Evolutionary conservation across 2,113 vertebrate species (phyloP).

Genomic region (Microcebus murinus): DNA sequence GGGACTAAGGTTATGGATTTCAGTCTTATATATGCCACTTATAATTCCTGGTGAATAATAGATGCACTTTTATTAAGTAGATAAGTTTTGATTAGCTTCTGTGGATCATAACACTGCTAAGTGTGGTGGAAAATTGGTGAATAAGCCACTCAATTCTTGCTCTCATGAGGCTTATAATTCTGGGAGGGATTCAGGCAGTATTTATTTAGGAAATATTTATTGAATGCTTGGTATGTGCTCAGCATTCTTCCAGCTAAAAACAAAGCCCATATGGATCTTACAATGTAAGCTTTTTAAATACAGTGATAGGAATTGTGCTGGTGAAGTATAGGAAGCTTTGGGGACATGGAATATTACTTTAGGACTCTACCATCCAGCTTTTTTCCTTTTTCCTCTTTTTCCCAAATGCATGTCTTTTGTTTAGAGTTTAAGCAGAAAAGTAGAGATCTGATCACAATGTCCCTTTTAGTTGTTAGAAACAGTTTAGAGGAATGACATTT

Average conservation of each 20-base stretch:
- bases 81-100: conserved; percentile 38
- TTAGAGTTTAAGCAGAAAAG: conserved; percentile 38
- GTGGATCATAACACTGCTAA: conserved; percentile 19
- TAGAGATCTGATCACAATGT: not conserved
- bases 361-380: not conserved
- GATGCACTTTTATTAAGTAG: not conserved
- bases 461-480: not conserved
- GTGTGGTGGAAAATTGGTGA: conserved; percentile 35
- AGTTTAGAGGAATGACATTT: not conserved
- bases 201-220: conserved; percentile 74
- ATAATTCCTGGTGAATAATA: not conserved
- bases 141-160: conserved; percentile 21
- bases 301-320: conserved; percentile 21
- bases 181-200: conserved; percentile 50
- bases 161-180: conserved; percentile 58
- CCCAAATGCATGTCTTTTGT: not conserved
- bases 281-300: conserved; percentile 53
- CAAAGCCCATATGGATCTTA: conserved; percentile 61
- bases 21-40: not conserved
- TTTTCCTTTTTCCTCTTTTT: not conserved
- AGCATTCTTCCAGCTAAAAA: conserved; percentile 63
- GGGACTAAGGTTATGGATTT: not conserved
- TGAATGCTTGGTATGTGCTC: conserved; percentile 70
- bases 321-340: conserved; percentile 48
- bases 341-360: conserved; percentile 5